Evolutionary conservation across 2,113 vertebrate species (phyloP).

Genomic region (Arvicanthis niloticus): DNA sequence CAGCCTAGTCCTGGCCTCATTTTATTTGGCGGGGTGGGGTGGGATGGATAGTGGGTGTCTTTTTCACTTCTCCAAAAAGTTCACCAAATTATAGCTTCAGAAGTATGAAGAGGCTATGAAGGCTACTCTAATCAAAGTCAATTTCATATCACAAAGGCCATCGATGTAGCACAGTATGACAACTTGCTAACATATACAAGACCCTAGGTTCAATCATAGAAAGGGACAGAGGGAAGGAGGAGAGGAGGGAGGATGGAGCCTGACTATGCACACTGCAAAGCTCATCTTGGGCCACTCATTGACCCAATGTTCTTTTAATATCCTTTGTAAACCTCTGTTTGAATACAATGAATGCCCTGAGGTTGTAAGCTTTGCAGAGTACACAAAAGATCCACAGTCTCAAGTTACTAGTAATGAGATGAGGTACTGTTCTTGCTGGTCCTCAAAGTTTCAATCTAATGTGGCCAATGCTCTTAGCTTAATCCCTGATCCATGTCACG

Average conservation of each 20-base stretch:
- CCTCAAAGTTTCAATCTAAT: neutral
- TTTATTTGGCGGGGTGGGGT: neutral
- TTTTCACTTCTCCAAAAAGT: neutral
- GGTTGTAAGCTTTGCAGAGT: slow-evolving; percentile 78
- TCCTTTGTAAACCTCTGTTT: slow-evolving; percentile 81
- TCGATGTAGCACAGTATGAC: neutral
- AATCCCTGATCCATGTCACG: slow-evolving; percentile 75
- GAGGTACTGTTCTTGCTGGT: slow-evolving; percentile 66
- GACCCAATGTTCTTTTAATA: slow-evolving; percentile 69
- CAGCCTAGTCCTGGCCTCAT: neutral
- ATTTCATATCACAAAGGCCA: slow-evolving; percentile 26
- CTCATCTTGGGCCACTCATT: slow-evolving; percentile 63
- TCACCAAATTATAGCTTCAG: neutral
- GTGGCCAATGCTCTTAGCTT: slow-evolving; percentile 85
- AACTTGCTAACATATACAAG: neutral
- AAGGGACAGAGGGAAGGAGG: neutral
- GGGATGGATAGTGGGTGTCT: no score
- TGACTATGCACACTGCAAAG: slow-evolving; percentile 8
- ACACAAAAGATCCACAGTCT: slow-evolving; percentile 72
- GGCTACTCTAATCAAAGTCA: neutral
- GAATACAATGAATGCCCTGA: slow-evolving; percentile 79
- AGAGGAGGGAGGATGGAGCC: neutral
- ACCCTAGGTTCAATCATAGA: neutral
- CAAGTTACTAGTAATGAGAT: slow-evolving; percentile 70
- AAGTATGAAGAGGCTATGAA: neutral